Evolutionary conservation across 2,797 vertebrate species (phyloP).

Genomic region (Sternarchorhynchus goeldii): DNA sequence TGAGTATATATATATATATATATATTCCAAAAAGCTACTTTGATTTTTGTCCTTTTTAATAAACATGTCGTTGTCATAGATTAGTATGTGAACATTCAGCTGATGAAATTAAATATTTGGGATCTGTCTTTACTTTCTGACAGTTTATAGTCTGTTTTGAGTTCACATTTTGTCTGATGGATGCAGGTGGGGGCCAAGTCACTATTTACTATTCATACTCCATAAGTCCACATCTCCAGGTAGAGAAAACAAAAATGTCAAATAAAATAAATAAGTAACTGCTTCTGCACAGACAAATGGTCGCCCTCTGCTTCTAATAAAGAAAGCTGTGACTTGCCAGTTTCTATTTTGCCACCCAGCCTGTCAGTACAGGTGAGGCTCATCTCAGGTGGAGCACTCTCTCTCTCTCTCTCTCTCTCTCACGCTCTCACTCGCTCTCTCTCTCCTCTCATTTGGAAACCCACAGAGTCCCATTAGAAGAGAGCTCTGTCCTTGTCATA

Average conservation of each 20-base stretch:
- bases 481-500: conserved; percentile 12
- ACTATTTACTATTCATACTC: conserved; percentile 51
- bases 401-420: too few relatives aligned
- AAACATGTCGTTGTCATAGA: too few relatives aligned
- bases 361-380: conserved; percentile 33
- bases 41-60: too few relatives aligned
- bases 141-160: too few relatives aligned
- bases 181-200: conserved; percentile 9
- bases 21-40: too few relatives aligned
- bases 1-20: too few relatives aligned
- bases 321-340: conserved; percentile 8
- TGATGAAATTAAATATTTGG: too few relatives aligned
- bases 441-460: conserved; percentile 57
- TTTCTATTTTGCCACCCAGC: neutral
- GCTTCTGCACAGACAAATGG: neutral
- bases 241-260: neutral
- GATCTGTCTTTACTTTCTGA: too few relatives aligned
- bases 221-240: neutral
- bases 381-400: conserved; percentile 13
- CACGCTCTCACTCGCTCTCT: neutral
- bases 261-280: neutral
- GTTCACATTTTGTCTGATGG: conserved; percentile 38
- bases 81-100: too few relatives aligned
- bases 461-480: conserved; percentile 61
- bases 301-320: neutral